phyloP scores from a whole-genome alignment of 2,888 invertebrate species.

The Callyntrura guangdongensis region DNA sequence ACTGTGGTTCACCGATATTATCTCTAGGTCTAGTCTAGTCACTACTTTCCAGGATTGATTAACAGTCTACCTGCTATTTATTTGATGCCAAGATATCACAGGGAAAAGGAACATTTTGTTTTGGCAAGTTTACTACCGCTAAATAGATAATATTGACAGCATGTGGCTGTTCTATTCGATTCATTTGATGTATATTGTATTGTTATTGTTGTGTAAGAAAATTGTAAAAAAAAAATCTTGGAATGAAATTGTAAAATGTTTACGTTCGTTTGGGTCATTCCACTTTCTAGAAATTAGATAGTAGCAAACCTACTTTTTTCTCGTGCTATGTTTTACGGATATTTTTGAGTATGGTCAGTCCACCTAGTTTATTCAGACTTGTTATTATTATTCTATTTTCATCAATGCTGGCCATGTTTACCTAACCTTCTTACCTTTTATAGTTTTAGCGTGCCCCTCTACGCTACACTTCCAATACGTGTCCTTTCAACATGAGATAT shows the following conservation, averaged over 20 bases:
- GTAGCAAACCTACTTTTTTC: constrained; percentile 4
- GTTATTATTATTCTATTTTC: background rate
- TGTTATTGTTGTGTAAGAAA: constrained; percentile 26
- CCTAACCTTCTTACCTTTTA: background rate
- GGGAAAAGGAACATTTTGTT: too few species aligned
- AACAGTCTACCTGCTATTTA: constrained; percentile 60
- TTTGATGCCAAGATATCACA: too few species aligned
- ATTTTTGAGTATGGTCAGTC: constrained; percentile 31
- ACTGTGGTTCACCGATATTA: constrained; percentile 11
- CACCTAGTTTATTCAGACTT: background rate
- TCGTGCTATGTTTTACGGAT: background rate
- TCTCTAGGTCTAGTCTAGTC: constrained; percentile 2
- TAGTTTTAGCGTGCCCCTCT: background rate
- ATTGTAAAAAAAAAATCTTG: too few species aligned
- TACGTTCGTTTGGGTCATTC: too few species aligned
- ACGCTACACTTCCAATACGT: too few species aligned
- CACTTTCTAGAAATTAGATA: too few species aligned
- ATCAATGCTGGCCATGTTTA: background rate
- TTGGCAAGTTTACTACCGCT: too few species aligned
- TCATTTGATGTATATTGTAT: too few species aligned
- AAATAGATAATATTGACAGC: too few species aligned
- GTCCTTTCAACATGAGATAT: background rate
- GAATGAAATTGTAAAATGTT: too few species aligned
- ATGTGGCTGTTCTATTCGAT: too few species aligned
- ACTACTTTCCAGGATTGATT: constrained; percentile 61